phyloP scores from a whole-genome alignment of 2,113 vertebrate genomes.

The Salvelinus sp. region DNA sequence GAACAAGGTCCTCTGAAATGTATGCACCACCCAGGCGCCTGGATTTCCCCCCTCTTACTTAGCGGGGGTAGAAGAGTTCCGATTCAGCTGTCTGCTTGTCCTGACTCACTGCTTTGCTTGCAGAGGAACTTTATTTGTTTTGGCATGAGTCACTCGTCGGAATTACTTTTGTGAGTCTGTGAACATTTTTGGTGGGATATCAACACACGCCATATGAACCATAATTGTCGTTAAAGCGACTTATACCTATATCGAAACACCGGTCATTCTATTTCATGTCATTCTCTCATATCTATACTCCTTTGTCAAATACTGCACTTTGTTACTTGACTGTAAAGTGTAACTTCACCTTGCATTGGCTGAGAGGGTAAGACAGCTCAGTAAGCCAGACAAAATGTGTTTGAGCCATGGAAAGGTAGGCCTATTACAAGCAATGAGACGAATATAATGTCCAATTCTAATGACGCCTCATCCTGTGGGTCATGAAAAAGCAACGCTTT shows the following conservation, averaged over 20 bases:
- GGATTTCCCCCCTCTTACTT: constrained; percentile 60
- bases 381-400: constrained; percentile 8
- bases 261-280: no score
- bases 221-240: no score
- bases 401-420: not conserved
- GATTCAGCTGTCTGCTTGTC: constrained; percentile 22
- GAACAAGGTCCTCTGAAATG: not conserved
- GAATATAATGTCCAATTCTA: constrained; percentile 14
- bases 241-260: no score
- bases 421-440: not conserved
- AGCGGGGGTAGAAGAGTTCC: constrained; percentile 29
- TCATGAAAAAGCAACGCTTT: constrained; percentile 11
- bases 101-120: constrained; percentile 48
- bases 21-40: constrained; percentile 18
- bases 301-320: no score
- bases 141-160: constrained; percentile 38
- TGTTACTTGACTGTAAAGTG: no score
- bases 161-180: constrained; percentile 21
- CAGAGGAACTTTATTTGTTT: constrained; percentile 26
- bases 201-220: no score
- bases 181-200: no score
- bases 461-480: constrained; percentile 7
- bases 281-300: no score
- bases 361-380: not conserved
- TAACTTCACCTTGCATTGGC: no score